Conservation (phyloP, 2,113 vertebrate genomes). For the Donacobius atricapilla region DNA sequence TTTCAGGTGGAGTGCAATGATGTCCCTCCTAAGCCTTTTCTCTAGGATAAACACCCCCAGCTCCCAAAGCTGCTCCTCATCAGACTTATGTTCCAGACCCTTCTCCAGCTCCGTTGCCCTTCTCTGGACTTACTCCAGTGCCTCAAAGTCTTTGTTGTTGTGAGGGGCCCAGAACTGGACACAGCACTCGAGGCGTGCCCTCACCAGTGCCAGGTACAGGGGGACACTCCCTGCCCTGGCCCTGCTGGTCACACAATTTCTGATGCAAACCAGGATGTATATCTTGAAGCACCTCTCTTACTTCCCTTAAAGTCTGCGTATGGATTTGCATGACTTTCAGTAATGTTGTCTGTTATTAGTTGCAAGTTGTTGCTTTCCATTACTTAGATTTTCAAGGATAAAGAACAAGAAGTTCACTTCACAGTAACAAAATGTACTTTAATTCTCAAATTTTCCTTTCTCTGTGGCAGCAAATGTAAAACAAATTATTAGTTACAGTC, state of each 20-base stretch:
- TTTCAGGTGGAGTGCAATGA: neutral
- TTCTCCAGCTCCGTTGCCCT: neutral
- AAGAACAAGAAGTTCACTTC: neutral
- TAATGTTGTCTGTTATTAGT: neutral
- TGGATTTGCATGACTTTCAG: neutral
- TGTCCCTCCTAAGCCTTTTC: neutral
- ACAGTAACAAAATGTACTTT: neutral
- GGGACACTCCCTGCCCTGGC: neutral
- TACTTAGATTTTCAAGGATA: neutral
- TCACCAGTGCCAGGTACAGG: neutral
- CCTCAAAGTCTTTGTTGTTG: neutral
- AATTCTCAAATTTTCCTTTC: neutral
- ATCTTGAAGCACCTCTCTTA: neutral
- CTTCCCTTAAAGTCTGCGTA: neutral
- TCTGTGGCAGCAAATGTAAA: neutral
- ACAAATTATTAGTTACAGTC: neutral
- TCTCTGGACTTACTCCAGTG: neutral
- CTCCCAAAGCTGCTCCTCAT: neutral
- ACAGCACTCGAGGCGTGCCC: rapidly evolving
- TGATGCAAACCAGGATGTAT: neutral
- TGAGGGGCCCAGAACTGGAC: neutral
- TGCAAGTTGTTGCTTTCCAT: neutral
- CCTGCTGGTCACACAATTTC: neutral
- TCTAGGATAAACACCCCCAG: neutral
- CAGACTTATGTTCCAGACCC: neutral